Evolutionary conservation across 2,797 vertebrate species (phyloP).

Genomic region (Sebastes oblongus): DNA sequence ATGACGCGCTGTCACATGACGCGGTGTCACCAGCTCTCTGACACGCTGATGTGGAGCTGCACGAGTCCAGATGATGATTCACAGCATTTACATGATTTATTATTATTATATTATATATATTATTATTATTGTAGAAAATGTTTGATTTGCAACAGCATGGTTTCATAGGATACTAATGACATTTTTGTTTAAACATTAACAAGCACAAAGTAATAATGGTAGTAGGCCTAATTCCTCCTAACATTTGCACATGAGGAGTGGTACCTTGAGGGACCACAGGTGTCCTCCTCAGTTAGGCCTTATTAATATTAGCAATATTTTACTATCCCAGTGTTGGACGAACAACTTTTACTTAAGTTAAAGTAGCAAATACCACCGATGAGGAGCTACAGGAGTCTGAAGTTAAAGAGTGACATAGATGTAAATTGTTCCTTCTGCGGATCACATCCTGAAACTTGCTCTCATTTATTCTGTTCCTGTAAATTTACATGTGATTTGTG

Average conservation of each 20-base stretch:
- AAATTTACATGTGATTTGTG: too few relatives aligned
- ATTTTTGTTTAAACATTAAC: background rate
- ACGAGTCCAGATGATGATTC: background rate
- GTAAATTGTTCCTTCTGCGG: too few relatives aligned
- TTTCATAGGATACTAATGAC: fast-evolving
- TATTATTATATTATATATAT: background rate
- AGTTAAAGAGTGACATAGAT: too few relatives aligned
- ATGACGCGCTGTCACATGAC: slow-evolving; percentile 72
- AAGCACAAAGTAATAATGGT: background rate
- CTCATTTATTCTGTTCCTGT: too few relatives aligned
- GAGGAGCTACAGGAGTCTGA: too few relatives aligned
- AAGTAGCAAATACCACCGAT: too few relatives aligned
- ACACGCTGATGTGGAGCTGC: background rate
- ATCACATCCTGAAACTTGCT: too few relatives aligned
- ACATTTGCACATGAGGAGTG: background rate
- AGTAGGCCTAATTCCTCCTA: background rate
- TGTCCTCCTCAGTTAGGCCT: background rate
- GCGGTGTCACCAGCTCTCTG: background rate
- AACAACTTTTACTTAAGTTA: too few relatives aligned
- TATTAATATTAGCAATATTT: slow-evolving; percentile 9
- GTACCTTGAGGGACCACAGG: background rate
- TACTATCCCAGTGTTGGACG: too few relatives aligned
- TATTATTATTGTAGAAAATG: background rate
- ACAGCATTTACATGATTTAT: background rate
- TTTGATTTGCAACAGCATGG: background rate